Conservation (phyloP, 2,888 invertebrate species). For the Cheilosia impressa region DNA sequence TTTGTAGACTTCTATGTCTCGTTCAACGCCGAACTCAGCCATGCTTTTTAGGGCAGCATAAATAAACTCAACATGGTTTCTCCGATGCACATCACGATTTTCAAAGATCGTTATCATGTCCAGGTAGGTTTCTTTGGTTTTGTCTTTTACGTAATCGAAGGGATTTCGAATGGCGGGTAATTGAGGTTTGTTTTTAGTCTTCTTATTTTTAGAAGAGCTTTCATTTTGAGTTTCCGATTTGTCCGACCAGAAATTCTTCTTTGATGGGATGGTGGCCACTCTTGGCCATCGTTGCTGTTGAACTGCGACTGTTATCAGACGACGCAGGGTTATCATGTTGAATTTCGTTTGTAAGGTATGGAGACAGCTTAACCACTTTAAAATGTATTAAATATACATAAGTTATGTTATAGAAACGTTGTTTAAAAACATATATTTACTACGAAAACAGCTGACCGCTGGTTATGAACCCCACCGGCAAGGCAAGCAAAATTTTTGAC, state of each 20-base stretch:
- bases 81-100: constrained; percentile 87
- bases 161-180: constrained; percentile 80
- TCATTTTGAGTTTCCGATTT: constrained; percentile 25
- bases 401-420: not conserved
- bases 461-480: constrained; percentile 26
- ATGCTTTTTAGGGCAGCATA: constrained; percentile 94
- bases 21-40: constrained; percentile 94
- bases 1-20: constrained; percentile 94
- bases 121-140: constrained; percentile 87
- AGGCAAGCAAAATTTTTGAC: constrained; percentile 1
- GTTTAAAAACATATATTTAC: not conserved
- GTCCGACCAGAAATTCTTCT: constrained; percentile 56
- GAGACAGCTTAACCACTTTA: constrained; percentile 4
- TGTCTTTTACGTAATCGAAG: constrained; percentile 79
- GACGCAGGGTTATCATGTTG: constrained; percentile 50
- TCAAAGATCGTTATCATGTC: constrained; percentile 90
- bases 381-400: constrained; percentile 15
- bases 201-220: constrained; percentile 17
- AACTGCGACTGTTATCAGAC: constrained; percentile 33
- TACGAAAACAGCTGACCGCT: constrained; percentile 43
- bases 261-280: constrained; percentile 1
- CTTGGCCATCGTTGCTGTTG: constrained; percentile 29
- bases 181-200: constrained; percentile 43
- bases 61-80: constrained; percentile 97
- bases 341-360: constrained; percentile 4